Evolutionary conservation across 2,113 vertebrate species (phyloP).

Genomic region (Dicerorhinus sumatrensis): DNA sequence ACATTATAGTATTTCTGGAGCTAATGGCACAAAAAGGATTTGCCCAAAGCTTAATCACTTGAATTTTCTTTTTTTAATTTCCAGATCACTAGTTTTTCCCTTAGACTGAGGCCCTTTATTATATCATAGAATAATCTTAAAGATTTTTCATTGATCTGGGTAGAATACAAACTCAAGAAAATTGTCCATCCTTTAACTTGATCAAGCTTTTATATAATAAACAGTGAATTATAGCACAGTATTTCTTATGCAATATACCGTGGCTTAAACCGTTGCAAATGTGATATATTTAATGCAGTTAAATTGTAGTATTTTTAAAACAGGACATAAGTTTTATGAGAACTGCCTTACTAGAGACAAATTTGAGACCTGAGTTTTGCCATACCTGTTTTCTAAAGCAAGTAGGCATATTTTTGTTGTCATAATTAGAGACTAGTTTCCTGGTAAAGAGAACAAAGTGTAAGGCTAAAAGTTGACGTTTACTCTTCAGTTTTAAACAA

Average conservation of each 20-base stretch:
- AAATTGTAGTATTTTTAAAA: slow-evolving; percentile 52
- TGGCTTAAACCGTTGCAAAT: slow-evolving; percentile 1
- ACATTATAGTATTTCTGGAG: slow-evolving; percentile 38
- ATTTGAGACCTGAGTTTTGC: slow-evolving; percentile 27
- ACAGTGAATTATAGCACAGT: slow-evolving; percentile 13
- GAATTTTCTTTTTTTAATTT: not conserved
- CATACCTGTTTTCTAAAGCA: slow-evolving; percentile 48
- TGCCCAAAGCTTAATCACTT: not conserved
- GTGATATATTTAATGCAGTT: slow-evolving; percentile 46
- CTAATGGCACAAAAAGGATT: not conserved
- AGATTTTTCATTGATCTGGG: slow-evolving; percentile 23
- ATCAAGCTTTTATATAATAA: slow-evolving; percentile 19
- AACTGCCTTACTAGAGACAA: not conserved
- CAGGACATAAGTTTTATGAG: not conserved
- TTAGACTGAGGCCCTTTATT: not conserved
- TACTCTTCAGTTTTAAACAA: slow-evolving; percentile 16
- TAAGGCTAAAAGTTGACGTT: slow-evolving; percentile 48
- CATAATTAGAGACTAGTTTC: not conserved
- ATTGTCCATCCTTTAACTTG: not conserved
- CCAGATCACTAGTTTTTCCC: not conserved
- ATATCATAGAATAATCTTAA: slow-evolving; percentile 27
- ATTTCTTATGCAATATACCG: not conserved
- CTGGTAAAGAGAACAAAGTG: slow-evolving; percentile 13
- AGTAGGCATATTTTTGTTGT: not conserved
- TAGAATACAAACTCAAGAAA: slow-evolving; percentile 17